phyloP scores from a whole-genome alignment of 2,888 invertebrate species.

The Tiliacea citrago region DNA sequence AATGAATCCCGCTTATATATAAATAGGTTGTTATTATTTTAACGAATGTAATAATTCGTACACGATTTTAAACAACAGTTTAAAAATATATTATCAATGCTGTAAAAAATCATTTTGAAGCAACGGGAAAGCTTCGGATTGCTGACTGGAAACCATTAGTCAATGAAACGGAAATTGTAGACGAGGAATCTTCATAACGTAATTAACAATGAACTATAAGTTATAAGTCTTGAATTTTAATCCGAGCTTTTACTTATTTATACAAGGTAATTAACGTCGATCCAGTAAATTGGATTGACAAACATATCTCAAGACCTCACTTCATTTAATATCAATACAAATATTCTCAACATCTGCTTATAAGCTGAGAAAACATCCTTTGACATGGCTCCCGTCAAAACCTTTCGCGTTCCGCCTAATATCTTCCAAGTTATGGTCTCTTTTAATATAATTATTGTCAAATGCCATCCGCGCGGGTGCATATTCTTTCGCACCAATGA shows the following conservation, averaged over 20 bases:
- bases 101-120: not conserved
- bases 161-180: not conserved
- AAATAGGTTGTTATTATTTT: slow-evolving; percentile 3
- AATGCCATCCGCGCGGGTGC: slow-evolving; percentile 77
- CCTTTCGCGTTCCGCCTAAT: slow-evolving; percentile 84
- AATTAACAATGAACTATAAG: not conserved
- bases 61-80: not conserved
- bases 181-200: not conserved
- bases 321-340: slow-evolving; percentile 74
- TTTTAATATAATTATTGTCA: slow-evolving; percentile 88
- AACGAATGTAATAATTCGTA: not conserved
- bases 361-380: slow-evolving; percentile 87
- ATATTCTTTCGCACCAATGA: slow-evolving; percentile 79
- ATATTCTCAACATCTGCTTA: slow-evolving; percentile 81
- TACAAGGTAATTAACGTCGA: slow-evolving; percentile 22
- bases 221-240: not conserved
- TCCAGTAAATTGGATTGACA: slow-evolving; percentile 50
- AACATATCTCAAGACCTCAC: slow-evolving; percentile 63
- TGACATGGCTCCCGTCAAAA: slow-evolving; percentile 80
- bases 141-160: not conserved
- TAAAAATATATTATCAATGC: not conserved
- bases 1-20: slow-evolving; percentile 10
- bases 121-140: no score
- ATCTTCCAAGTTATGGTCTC: slow-evolving; percentile 79
- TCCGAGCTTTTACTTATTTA: not conserved